Evolutionary conservation across 2,888 invertebrate genomes (phyloP).

Genomic region (Platycheirus rosarum): DNA sequence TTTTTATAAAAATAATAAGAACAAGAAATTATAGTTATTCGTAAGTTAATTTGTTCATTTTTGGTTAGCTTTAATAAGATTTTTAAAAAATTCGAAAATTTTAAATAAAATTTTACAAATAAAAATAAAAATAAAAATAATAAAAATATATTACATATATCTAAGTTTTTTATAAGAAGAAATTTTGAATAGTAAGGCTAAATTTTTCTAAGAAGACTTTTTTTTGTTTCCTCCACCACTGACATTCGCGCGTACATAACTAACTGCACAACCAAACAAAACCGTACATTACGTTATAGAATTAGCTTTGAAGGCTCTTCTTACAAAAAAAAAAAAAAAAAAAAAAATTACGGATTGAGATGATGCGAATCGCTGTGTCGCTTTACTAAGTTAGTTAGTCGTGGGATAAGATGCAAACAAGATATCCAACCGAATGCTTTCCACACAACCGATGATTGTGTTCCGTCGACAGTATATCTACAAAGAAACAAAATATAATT

Average conservation of each 20-base stretch:
- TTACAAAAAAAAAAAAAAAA: too few relatives aligned
- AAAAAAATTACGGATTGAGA: conserved; percentile 69
- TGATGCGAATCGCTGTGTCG: conserved; percentile 69
- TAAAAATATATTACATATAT: too few relatives aligned
- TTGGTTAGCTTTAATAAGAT: too few relatives aligned
- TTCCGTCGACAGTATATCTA: neutral
- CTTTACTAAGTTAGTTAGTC: conserved; percentile 55
- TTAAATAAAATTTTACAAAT: too few relatives aligned
- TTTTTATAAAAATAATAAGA: too few relatives aligned
- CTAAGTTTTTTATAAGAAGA: too few relatives aligned
- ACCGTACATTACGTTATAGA: conserved; percentile 62
- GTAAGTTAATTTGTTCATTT: too few relatives aligned
- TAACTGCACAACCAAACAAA: conserved; percentile 28
- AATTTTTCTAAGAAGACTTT: too few relatives aligned
- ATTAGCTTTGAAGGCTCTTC: conserved; percentile 78
- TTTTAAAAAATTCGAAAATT: too few relatives aligned
- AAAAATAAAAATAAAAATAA: too few relatives aligned
- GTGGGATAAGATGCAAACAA: conserved; percentile 61
- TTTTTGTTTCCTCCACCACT: conserved; percentile 36
- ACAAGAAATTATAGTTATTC: too few relatives aligned
- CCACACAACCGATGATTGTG: conserved; percentile 18
- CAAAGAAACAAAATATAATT: conserved; percentile 1
- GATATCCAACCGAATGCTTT: conserved; percentile 42
- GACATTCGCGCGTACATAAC: conserved; percentile 13
- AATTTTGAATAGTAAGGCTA: too few relatives aligned